Evolutionary conservation across 1,140 invertebrate species (phyloP).

Genomic region (Drosophila pachea): DNA sequence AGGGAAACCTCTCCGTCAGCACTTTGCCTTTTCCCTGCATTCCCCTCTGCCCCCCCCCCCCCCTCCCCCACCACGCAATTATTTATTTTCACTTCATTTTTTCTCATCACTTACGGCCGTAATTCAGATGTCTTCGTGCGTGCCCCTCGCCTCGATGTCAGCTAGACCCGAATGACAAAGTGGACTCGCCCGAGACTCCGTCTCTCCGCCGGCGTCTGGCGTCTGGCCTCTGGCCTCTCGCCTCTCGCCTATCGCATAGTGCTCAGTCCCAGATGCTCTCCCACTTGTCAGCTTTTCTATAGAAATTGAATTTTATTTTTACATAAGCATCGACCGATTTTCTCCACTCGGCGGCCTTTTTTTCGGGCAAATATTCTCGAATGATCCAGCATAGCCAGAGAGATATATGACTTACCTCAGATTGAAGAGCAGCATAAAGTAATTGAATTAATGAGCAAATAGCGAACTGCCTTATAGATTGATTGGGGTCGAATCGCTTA

Average conservation of each 20-base stretch:
- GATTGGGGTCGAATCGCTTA: no score
- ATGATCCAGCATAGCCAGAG: no score
- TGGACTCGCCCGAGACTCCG: slow-evolving; percentile 14
- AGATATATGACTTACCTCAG: no score
- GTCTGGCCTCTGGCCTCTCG: not conserved
- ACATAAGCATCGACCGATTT: not conserved
- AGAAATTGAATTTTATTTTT: not conserved
- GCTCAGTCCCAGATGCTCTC: not conserved
- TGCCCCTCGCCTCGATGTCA: slow-evolving; percentile 43
- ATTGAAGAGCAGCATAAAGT: no score
- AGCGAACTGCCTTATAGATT: no score
- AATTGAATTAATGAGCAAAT: no score
- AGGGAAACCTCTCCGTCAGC: slow-evolving; percentile 16
- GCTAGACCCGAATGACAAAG: slow-evolving; percentile 39
- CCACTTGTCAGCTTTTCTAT: not conserved
- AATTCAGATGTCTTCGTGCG: slow-evolving; percentile 59
- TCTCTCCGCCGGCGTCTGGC: not conserved
- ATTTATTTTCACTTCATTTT: slow-evolving; percentile 49
- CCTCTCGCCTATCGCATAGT: not conserved
- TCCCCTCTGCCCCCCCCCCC: not conserved
- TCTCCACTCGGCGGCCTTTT: not conserved
- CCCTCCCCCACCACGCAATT: slow-evolving; percentile 3
- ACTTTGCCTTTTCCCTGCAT: slow-evolving; percentile 14
- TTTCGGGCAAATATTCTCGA: not conserved
- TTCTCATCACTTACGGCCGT: slow-evolving; percentile 43